Base-by-base conservation (phyloP, 2,113 vertebrate genomes). In the Isurus oxyrinchus region DNA sequence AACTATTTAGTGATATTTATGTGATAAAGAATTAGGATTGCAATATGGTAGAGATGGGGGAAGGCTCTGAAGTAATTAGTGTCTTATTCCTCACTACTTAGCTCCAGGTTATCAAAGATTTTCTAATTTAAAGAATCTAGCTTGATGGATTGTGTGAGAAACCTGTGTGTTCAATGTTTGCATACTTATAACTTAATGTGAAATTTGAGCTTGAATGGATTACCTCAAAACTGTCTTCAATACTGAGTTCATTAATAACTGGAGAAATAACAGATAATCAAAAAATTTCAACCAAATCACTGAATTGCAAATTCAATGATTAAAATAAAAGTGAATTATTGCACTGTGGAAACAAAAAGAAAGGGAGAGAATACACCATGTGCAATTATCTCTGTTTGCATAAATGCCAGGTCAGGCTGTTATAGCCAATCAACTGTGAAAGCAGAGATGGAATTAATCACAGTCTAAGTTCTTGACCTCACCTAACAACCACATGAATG, bases 81-180 rank as follows among this genome's bases (percentile, higher is more conserved):
- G 90, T 19, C 35, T 63, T 94, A 10, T 94, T 94, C 90, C n/a
- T 61, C 61, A 61, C 59, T 14, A 63, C 90, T 63, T 63, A 63
- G 90, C 90, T 94, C 40, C 90, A 94, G 90, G 90, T n/a, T 19
- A 10, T 94, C 44, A 66, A 91, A 63, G 59, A 94, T 94, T 94
- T 94, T 94, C 59, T 94, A 94, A 94, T 63, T 94, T 94, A 40
- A 94, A 94, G 88, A n/a, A 94, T 63, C 90, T 8, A 94, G 61
- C 19, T 94, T 94, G 90, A 94, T 94, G 90, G 90, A 94, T 94
- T 94, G 40, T 66, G 90, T 94, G n/a, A 94, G 90, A 25, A 94
- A 23, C 61, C 57, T 66, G 90, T 40, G 59, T 94, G 90, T 63
- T 8, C 66, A 40, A 94, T 94, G n/a, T 31, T 66, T 94, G 90